Evolutionary conservation across 2,888 invertebrate species (phyloP), one percentile per base, ranked within the genome.

Genomic region (Oscheius onirici): DNA sequence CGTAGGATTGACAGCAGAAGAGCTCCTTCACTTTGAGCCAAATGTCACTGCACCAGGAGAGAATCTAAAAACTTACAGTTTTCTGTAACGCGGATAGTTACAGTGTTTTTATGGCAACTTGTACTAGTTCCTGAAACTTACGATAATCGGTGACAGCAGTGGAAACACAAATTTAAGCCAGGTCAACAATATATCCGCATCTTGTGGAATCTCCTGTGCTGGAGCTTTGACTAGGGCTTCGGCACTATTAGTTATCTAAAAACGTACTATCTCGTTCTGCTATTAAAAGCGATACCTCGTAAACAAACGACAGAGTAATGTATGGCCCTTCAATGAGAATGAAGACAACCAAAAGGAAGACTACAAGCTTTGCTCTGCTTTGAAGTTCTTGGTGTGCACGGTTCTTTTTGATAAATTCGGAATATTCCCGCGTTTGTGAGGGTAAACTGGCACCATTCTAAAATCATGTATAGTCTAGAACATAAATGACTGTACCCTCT

Each of bases 141-240:
- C 84, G 65, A 84, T 77, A 10, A 85, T 76, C 1, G 85, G 83
- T n/a, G 80, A 78, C n/a, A 85, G 67, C 2, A 85, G 76, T 1
- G 85, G 85, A 55, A 77, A 84, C n/a, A 85, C 78, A 71, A 85
- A 83, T 46, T 76, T 77, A 13, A 84, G 66, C 82, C 83, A 84
- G 17, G 84, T 84, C 1, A 84, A 76, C 15, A 84, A 67, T n/a
- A 83, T 84, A 63, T 84, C 84, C 0, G 79, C 78, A 49, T 84
- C 84, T 65, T 83, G 82, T 11, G 83, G 77, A 10, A 80, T 34
- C 40, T 78, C 80, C 10, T 68, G 54, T 10, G 65, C 51, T 1
- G 55, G 75, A 28, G 70, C 71, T 0, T 69, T 69, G 17, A 58
- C 34, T 40, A 73, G 68, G 3, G 78, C 60, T 34, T 81, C 81